Evolutionary conservation across 2,113 vertebrate genomes (phyloP), one percentile per base, ranked within the genome.

Genomic region (Nothocercus julius): DNA sequence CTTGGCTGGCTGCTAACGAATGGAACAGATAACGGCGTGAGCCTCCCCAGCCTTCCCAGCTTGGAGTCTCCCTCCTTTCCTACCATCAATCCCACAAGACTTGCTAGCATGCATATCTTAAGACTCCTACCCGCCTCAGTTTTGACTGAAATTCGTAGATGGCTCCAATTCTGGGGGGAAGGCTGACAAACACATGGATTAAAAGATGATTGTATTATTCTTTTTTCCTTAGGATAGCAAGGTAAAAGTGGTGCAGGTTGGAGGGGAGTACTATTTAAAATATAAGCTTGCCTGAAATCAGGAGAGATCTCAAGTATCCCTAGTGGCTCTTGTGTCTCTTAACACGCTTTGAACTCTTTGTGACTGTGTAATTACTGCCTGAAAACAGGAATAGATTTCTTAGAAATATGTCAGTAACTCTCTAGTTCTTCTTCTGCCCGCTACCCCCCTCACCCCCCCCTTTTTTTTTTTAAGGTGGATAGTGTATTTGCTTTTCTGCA

Each of bases 341-440:
- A 82, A 74, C 80, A 94, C 76, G 76, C 93, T 95, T 95, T 90
- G 93, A 95, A 92, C 89, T 91, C 54, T 72, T 82, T 34, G 49
- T 94, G 93, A 85, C 89, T 96, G 69, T 89, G 54, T 92, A 95
- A 93, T 95, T 95, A 90, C 70, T 90, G 80, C 76, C 89, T 92
- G 79, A 93, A 94, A 95, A 76, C 90, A 94, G 54, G 79, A 91
- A 90, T 20, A 90, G 54, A 58, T 83, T 95, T 85, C 67, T 64
- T 80, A 68, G 74, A 91, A 89, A 87, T 72, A 68, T 72, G 70
- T 85, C 89, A 90, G 85, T 86, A 93, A 77, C 64, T 80, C 44
- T 82, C 13, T 27, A 36, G 64, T 63, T 90, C 40, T 75, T 75
- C 53, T 81, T 28, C 32, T 86, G 73, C 9, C 27, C 21, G 9